Evolutionary conservation across 2,888 invertebrate species (phyloP), one percentile per base, ranked within the genome.

Genomic region (Eudasyphora cyanicolor): DNA sequence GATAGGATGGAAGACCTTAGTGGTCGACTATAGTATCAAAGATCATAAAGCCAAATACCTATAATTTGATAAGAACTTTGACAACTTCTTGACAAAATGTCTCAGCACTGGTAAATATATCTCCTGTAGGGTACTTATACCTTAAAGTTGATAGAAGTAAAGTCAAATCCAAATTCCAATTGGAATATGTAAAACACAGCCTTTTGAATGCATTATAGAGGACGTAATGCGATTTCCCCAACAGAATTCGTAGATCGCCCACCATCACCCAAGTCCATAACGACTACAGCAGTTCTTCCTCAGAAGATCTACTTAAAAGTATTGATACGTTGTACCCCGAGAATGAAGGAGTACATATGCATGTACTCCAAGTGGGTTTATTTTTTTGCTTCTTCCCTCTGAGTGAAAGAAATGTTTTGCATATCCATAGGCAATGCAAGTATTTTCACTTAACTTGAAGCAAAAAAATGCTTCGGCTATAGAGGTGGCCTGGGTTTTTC

Each of bases 341-440:
- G 45, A 45, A n/a, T 45, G 3, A n/a, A n/a, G n/a, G n/a, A n/a
- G 24, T 60, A 32, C n/a, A 38, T 8, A 21, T 19, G n/a, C 17
- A 64, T 12, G 12, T 51, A 17, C 51, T 32, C 17, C 8, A 70
- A 70, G 51, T 17, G 69, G 45, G 32, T 70, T 70, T 54, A n/a
- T n/a, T 24, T 60, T 60, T 60, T 14, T 29, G 60, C 24, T 60
- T n/a, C n/a, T n/a, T n/a, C n/a, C 45, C 10, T 57, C 24, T 21
- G 45, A 35, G 35, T 45, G 57, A 19, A 49, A 10, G 19, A 62
- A 57, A 21, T 73, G 42, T 57, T 73, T 73, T 73, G 19, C 42
- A 73, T 73, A 57, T 57, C 73, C 57, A 60, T 73, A 73, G 73
- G 73, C 73, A 57, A 3, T 73, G 73, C 57, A 73, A 73, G 73